These are phyloP conservation scores for Hirtodrosophila cameraria DNA, from an alignment of 2,888 invertebrate species.

Conservation along the genomic window DNA sequence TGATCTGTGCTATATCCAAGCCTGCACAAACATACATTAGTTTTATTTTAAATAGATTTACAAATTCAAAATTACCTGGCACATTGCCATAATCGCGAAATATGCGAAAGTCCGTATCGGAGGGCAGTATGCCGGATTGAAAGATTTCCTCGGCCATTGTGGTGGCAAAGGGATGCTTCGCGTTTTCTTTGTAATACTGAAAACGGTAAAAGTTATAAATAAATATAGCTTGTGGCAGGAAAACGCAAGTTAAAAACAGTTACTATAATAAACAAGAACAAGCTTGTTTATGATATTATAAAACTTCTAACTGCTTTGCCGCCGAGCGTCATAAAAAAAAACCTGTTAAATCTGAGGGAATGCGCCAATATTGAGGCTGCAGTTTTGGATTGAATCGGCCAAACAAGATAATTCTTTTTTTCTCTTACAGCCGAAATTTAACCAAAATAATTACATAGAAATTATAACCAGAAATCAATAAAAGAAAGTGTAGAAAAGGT, in stretches of 20 bases:
- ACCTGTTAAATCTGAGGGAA: conserved; percentile 12
- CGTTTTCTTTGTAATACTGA: conserved; percentile 84
- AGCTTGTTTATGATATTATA: conserved; percentile 15
- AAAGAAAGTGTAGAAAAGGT: no score
- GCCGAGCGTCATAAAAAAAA: conserved; percentile 4
- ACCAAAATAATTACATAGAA: no score
- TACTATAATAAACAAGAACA: conserved; percentile 18
- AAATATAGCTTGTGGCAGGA: neutral
- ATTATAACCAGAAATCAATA: no score
- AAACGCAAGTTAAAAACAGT: neutral
- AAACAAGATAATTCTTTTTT: no score
- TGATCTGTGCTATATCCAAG: conserved; percentile 90
- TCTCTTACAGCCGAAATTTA: no score
- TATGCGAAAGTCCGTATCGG: conserved; percentile 89
- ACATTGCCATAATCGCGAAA: conserved; percentile 87
- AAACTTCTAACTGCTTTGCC: conserved; percentile 20
- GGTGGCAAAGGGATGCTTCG: conserved; percentile 86
- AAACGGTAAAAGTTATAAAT: conserved; percentile 1
- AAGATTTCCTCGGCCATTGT: conserved; percentile 87
- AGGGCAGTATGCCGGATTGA: conserved; percentile 87
- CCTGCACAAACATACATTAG: conserved; percentile 84
- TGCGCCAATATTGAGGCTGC: neutral
- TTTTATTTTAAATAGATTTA: neutral
- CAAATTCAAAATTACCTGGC: conserved; percentile 84
- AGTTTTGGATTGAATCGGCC: no score